These are phyloP conservation scores for Phoxinus phoxinus DNA, from an alignment of 2,113 vertebrate species.

Conservation along the genomic window DNA sequence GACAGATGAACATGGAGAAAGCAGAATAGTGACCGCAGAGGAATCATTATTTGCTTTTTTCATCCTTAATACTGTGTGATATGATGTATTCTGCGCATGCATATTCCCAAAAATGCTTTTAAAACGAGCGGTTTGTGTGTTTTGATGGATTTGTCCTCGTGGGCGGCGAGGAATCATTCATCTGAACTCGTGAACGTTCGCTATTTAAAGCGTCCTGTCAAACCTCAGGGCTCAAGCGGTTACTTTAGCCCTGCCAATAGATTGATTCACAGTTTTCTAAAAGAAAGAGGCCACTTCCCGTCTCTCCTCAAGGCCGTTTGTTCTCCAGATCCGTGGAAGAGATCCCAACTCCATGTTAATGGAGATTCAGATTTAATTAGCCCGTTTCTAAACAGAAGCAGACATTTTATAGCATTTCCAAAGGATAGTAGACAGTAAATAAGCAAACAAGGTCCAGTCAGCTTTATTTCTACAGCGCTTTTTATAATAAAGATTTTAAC, in stretches of 20 bases:
- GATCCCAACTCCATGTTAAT: background rate
- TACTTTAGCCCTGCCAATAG: background rate
- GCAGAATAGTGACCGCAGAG: too few relatives aligned
- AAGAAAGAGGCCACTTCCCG: slow-evolving; percentile 17
- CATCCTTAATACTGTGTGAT: background rate
- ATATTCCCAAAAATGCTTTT: background rate
- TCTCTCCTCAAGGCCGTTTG: background rate
- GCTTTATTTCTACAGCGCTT: too few relatives aligned
- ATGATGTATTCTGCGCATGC: too few relatives aligned
- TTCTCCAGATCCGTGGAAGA: background rate
- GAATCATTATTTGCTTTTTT: too few relatives aligned
- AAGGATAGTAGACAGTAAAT: background rate
- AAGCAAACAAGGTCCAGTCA: background rate
- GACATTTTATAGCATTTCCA: background rate
- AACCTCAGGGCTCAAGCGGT: background rate
- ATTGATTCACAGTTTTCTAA: background rate
- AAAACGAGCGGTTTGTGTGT: background rate
- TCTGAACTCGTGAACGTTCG: background rate
- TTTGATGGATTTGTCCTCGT: background rate
- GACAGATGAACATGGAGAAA: too few relatives aligned
- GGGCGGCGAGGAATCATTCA: background rate
- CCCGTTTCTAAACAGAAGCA: background rate
- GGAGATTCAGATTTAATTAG: background rate
- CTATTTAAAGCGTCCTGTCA: background rate
- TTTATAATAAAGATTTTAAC: too few relatives aligned